Conservation (phyloP, 2,888 invertebrate genomes). For the Schrankia costaestrigalis region DNA sequence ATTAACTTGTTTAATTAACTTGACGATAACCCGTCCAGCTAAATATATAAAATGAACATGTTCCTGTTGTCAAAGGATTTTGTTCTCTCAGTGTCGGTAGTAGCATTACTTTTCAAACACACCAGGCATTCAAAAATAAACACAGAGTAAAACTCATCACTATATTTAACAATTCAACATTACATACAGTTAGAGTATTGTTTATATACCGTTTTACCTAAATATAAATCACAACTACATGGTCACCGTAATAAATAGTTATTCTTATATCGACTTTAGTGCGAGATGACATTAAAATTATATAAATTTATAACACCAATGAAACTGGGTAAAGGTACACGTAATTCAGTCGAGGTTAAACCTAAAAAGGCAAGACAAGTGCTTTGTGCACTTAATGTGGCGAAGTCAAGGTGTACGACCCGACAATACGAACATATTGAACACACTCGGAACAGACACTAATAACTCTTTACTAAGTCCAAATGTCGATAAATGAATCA, state of each 20-base stretch:
- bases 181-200: conserved; percentile 20
- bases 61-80: conserved; percentile 17
- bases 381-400: conserved; percentile 56
- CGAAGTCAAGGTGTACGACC: conserved; percentile 72
- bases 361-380: conserved; percentile 73
- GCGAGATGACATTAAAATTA: conserved; percentile 82
- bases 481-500: conserved; percentile 69
- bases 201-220: conserved; percentile 44
- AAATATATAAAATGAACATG: conserved; percentile 14
- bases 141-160: conserved; percentile 29
- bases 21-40: conserved; percentile 5
- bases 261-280: conserved; percentile 84
- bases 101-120: conserved; percentile 27
- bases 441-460: conserved; percentile 68
- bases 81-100: conserved; percentile 11
- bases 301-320: conserved; percentile 53
- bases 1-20: conserved; percentile 17
- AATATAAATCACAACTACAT: conserved; percentile 84
- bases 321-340: conserved; percentile 70
- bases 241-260: conserved; percentile 84
- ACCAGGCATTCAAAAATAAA: conserved; percentile 30
- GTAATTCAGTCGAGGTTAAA: conserved; percentile 64
- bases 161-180: conserved; percentile 24
- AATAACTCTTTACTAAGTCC: conserved; percentile 51
- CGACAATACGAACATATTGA: conserved; percentile 45